Percentiles rank a stretch among this genome's conserved stretches.
These are phyloP conservation scores for Oeneis ivallda DNA, from an alignment of 2,888 invertebrate species.

Conservation along the genomic window DNA sequence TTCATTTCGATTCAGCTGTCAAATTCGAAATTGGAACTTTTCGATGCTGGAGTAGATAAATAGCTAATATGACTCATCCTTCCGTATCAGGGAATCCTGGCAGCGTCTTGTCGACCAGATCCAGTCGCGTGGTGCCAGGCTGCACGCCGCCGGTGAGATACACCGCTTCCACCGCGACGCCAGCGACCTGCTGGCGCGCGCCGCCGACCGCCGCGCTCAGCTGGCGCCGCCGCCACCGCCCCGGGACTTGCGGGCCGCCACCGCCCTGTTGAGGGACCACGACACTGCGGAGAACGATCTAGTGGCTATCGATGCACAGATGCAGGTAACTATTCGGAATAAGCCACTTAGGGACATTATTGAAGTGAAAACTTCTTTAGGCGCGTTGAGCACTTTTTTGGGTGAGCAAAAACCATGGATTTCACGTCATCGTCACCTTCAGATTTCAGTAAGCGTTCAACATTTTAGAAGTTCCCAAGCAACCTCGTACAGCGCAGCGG, in stretches of 20 bases:
- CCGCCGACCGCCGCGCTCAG: constrained; percentile 92
- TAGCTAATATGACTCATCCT: neutral
- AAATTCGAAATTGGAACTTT: too few species aligned
- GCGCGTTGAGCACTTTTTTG: too few species aligned
- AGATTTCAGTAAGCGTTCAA: too few species aligned
- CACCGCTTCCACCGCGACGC: constrained; percentile 98
- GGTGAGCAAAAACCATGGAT: too few species aligned
- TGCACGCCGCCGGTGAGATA: constrained; percentile 97
- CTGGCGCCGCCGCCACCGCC: constrained; percentile 87
- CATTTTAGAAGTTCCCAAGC: too few species aligned
- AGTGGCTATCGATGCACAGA: constrained; percentile 91
- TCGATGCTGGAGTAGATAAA: too few species aligned
- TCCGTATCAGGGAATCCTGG: constrained; percentile 86
- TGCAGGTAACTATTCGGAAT: constrained; percentile 79
- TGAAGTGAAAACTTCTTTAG: too few species aligned
- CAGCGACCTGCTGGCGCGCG: constrained; percentile 93
- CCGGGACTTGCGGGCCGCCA: constrained; percentile 92
- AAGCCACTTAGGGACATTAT: too few species aligned
- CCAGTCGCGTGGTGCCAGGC: constrained; percentile 90
- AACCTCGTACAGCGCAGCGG: too few species aligned
- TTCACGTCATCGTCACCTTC: too few species aligned
- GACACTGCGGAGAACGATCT: constrained; percentile 97
- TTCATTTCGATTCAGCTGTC: too few species aligned
- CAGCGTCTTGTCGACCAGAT: constrained; percentile 92
- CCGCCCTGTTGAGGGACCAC: constrained; percentile 91